Percentiles rank a stretch among this genome's conserved stretches.
phyloP scores from a whole-genome alignment of 1,140 invertebrate genomes.

The Drosophila melanica region DNA sequence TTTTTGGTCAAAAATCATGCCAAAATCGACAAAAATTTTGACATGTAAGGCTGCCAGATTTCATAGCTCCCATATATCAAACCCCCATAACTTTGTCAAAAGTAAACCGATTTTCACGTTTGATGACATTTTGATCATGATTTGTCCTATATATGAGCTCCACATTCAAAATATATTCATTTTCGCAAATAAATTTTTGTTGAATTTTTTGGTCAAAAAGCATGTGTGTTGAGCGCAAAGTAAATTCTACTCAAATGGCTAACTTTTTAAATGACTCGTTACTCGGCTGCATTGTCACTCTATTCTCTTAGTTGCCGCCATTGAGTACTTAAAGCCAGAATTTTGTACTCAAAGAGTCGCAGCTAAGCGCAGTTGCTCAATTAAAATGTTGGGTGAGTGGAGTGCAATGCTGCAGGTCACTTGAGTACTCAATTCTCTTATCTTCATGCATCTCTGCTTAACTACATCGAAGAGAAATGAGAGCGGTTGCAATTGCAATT shows the following conservation, averaged over 20 bases:
- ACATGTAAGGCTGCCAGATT: too few species aligned
- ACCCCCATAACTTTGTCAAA: too few species aligned
- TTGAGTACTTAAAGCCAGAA: background rate
- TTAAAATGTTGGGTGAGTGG: background rate
- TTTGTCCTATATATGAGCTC: too few species aligned
- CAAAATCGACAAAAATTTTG: too few species aligned
- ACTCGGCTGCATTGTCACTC: background rate
- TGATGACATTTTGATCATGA: too few species aligned
- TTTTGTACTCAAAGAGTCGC: slow-evolving; percentile 6
- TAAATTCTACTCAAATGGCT: background rate
- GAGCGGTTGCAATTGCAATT: background rate
- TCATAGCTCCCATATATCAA: too few species aligned
- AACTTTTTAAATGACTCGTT: background rate
- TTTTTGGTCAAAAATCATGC: too few species aligned
- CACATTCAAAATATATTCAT: too few species aligned
- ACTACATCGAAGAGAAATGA: slow-evolving; percentile 13
- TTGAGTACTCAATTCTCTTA: slow-evolving; percentile 16
- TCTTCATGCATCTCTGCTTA: background rate
- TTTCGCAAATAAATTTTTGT: too few species aligned
- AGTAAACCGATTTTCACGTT: too few species aligned
- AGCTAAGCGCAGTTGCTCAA: background rate
- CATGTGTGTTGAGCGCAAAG: background rate
- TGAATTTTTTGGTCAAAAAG: too few species aligned
- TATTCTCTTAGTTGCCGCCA: background rate
- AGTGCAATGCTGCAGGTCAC: background rate